These are phyloP conservation scores for Leiothrix lutea DNA, from an alignment of 2,113 vertebrate species.

Conservation along the genomic window DNA sequence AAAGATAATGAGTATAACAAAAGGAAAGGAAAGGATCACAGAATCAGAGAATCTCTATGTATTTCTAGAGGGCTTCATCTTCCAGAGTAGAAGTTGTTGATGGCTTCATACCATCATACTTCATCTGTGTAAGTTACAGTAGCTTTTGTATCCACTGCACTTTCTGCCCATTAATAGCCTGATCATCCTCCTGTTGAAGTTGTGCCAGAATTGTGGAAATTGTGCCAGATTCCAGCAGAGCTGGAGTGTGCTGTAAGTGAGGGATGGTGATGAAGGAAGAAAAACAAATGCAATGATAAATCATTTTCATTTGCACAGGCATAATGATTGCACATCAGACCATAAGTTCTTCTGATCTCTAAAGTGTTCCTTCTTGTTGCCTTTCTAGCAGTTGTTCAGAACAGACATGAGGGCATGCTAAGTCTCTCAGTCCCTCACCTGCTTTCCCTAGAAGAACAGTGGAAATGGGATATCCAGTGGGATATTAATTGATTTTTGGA, in stretches of 20 bases:
- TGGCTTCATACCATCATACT: background rate
- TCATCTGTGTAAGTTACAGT: background rate
- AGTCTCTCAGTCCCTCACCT: background rate
- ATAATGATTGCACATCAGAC: background rate
- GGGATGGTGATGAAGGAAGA: background rate
- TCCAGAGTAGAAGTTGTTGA: background rate
- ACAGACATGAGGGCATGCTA: background rate
- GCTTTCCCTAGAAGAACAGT: background rate
- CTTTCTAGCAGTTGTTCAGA: background rate
- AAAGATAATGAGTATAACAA: background rate
- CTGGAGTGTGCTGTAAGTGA: background rate
- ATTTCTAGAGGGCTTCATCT: background rate
- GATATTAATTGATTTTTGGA: background rate
- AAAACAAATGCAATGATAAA: background rate
- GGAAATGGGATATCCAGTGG: background rate
- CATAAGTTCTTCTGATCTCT: background rate
- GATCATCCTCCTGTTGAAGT: background rate
- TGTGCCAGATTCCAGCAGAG: background rate
- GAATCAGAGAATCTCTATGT: background rate
- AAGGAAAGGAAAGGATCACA: background rate
- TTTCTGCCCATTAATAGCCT: background rate
- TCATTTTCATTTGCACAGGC: background rate
- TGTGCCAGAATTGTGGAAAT: background rate
- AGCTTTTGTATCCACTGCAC: background rate
- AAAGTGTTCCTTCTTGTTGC: background rate